Percentiles rank a stretch among this genome's conserved stretches.
These are phyloP conservation scores for Poeciliopsis infans DNA, from an alignment of 2,797 vertebrate species.

Conservation along the genomic window DNA sequence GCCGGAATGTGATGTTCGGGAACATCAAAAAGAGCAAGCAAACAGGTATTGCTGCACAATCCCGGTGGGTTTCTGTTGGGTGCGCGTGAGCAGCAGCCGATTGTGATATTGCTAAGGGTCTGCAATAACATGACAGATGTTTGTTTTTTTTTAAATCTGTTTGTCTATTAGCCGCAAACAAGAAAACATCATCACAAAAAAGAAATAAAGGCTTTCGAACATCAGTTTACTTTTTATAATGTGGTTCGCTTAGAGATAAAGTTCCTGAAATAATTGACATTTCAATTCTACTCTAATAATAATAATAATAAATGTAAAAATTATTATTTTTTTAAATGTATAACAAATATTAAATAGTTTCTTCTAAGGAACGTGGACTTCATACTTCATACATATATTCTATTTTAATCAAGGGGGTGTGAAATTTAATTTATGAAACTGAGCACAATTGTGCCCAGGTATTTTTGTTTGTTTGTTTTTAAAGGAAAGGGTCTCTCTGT, in stretches of 20 bases:
- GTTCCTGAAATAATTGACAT: too few relatives aligned
- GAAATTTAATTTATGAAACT: neutral
- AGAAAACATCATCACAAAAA: too few relatives aligned
- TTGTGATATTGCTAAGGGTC: neutral
- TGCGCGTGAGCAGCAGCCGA: constrained; percentile 22
- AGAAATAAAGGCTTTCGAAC: too few relatives aligned
- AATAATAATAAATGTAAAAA: too few relatives aligned
- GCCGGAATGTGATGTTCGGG: constrained; percentile 18
- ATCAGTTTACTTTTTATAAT: too few relatives aligned
- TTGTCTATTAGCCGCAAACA: too few relatives aligned
- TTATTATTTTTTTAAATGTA: too few relatives aligned
- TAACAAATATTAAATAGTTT: neutral
- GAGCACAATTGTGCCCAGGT: neutral
- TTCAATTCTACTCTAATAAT: too few relatives aligned
- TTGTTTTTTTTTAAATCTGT: too few relatives aligned
- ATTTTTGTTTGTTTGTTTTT: too few relatives aligned
- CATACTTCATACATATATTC: neutral
- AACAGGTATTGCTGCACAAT: constrained; percentile 55
- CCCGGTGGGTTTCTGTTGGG: neutral
- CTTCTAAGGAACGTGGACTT: neutral
- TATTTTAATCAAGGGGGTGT: neutral
- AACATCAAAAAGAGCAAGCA: constrained; percentile 53
- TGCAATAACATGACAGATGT: neutral
- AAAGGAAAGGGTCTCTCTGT: too few relatives aligned
- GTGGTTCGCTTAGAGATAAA: too few relatives aligned